These are phyloP conservation scores for Menura novaehollandiae DNA, from an alignment of 2,113 vertebrate genomes.

Conservation along the genomic window DNA sequence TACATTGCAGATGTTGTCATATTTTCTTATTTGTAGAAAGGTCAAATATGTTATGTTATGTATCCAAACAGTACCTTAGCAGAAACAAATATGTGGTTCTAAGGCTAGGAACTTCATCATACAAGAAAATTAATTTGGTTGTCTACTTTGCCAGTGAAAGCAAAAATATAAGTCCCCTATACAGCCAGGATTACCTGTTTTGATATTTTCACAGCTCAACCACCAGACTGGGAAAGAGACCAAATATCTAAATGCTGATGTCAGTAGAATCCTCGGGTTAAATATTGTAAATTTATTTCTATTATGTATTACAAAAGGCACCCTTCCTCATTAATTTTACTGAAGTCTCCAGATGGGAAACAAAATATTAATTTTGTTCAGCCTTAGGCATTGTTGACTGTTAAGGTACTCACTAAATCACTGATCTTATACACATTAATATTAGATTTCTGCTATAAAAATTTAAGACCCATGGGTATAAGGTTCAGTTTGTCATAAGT, in stretches of 20 bases:
- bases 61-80: not conserved
- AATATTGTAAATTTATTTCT: constrained; percentile 85
- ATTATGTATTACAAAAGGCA: constrained; percentile 86
- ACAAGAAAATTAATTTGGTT: constrained; percentile 3
- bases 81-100: not conserved
- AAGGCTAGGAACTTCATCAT: not conserved
- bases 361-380: constrained; percentile 99
- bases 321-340: constrained; percentile 98
- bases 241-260: constrained; percentile 74
- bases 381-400: constrained; percentile 91
- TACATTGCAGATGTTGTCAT: not conserved
- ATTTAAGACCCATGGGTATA: constrained; percentile 85
- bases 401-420: constrained; percentile 97
- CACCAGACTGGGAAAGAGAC: constrained; percentile 58
- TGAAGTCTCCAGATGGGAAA: constrained; percentile 99
- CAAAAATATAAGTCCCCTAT: not conserved
- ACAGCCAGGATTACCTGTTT: not conserved
- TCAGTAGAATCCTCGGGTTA: constrained; percentile 75
- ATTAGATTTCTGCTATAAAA: constrained; percentile 85
- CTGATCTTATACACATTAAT: constrained; percentile 87
- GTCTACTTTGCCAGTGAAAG: not conserved
- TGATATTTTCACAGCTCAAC: constrained; percentile 7
- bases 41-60: not conserved
- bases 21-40: not conserved
- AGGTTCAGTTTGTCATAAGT: constrained; percentile 97